Evolutionary conservation across 2,888 invertebrate species (phyloP), one percentile per base, ranked within the genome.

Genomic region (Hypercompe scribonia): DNA sequence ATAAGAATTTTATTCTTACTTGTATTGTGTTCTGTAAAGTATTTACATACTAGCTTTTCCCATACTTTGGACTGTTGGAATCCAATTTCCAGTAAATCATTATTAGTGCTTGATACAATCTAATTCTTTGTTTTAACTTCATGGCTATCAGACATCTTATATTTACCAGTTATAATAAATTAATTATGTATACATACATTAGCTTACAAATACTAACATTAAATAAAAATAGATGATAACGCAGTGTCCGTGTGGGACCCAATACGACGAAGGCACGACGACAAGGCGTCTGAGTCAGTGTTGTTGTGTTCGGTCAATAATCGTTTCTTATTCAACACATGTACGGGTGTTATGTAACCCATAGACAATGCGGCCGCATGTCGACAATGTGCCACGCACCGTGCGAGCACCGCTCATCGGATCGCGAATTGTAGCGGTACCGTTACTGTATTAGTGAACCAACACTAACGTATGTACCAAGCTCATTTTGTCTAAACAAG

Each of bases 341-440:
- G 74, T 46, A 58, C 28, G n/a, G 28, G 61, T 31, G 71, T 71
- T 76, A 71, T 69, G 76, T 68, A 73, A 76, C 71, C 39, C 68
- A 71, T 73, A 76, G 69, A 69, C 73, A 69, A 76, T 72, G 68
- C n/a, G 64, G 42, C 24, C 36, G 61, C 69, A 8, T n/a, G 65
- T 21, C 21, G 21, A 13, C 33, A 15, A 18, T 28, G 67, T 50
- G 36, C 18, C 34, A 36, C n/a, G n/a, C n/a, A n/a, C n/a, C n/a
- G n/a, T n/a, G 58, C 64, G 39, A 68, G 31, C 54, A 68, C 50
- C n/a, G 50, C 31, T 66, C 71, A 13, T 39, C 34, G 50, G 36
- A 64, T 24, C 54, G 61, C 50, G n/a, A 65, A 68, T 69, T 69
- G 61, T 72, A 46, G 50, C 33, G 24, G 42, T 74, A 58, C 74